phyloP scores from a whole-genome alignment of 2,888 invertebrate genomes.

The Chymomyza amoena region DNA sequence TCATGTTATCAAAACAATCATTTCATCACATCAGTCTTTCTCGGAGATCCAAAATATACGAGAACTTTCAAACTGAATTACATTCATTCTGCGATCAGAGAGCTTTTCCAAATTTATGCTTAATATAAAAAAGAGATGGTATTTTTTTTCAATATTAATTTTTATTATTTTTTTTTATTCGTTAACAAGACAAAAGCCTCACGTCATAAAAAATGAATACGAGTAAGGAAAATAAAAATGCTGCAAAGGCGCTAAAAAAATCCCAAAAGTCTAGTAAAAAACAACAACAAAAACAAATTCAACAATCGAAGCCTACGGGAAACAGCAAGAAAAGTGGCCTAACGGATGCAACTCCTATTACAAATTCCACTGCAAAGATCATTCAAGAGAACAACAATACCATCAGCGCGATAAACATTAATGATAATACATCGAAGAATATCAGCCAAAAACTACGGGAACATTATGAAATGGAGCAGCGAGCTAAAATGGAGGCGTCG shows the following conservation, averaged over 20 bases:
- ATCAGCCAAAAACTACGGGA: slow-evolving; percentile 59
- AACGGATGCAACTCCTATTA: slow-evolving; percentile 13
- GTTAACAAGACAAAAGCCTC: neutral
- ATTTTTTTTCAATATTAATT: neutral
- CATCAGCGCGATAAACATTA: slow-evolving; percentile 35
- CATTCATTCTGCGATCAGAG: no score
- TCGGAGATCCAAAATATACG: no score
- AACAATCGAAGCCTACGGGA: slow-evolving; percentile 34
- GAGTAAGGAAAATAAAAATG: slow-evolving; percentile 70
- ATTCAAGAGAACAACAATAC: slow-evolving; percentile 25
- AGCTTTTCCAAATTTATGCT: no score
- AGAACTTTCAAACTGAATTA: no score
- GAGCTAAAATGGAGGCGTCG: slow-evolving; percentile 21
- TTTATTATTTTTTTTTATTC: slow-evolving; percentile 2
- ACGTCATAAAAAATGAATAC: slow-evolving; percentile 56
- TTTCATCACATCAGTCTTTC: no score
- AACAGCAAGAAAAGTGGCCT: slow-evolving; percentile 32
- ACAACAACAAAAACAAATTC: slow-evolving; percentile 79
- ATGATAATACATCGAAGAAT: slow-evolving; percentile 33
- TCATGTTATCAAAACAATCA: no score
- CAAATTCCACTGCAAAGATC: slow-evolving; percentile 3
- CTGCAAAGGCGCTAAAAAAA: slow-evolving; percentile 79
- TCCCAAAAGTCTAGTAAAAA: slow-evolving; percentile 75
- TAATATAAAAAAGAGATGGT: no score
- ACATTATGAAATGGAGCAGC: slow-evolving; percentile 54